These are phyloP conservation scores for Asteroscopus sphinx DNA, from an alignment of 2,888 invertebrate genomes.

Conservation along the genomic window DNA sequence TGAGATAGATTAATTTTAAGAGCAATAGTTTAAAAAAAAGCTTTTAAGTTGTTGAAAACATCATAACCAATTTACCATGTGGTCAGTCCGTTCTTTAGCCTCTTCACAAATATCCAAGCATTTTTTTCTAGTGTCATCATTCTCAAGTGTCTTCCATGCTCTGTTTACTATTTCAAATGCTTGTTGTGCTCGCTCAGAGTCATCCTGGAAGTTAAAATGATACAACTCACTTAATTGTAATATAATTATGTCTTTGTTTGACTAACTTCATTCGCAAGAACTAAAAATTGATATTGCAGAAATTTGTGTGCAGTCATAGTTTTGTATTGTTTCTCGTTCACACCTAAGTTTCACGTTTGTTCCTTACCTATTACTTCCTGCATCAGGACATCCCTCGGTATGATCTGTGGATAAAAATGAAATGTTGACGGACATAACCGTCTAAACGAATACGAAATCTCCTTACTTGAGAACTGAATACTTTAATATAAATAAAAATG, in stretches of 20 bases:
- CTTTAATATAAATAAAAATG: slow-evolving; percentile 9
- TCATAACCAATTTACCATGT: slow-evolving; percentile 91
- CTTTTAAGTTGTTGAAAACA: slow-evolving; percentile 19
- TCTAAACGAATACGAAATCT: slow-evolving; percentile 76
- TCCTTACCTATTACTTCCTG: slow-evolving; percentile 82
- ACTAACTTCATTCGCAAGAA: slow-evolving; percentile 40
- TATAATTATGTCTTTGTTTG: slow-evolving; percentile 30
- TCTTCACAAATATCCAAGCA: slow-evolving; percentile 99
- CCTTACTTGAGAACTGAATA: slow-evolving; percentile 43
- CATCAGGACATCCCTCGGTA: slow-evolving; percentile 72
- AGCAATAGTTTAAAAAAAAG: slow-evolving; percentile 27
- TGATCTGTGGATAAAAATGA: slow-evolving; percentile 88
- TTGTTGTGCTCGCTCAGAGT: slow-evolving; percentile 97
- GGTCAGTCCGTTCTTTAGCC: slow-evolving; percentile 97
- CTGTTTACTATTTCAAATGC: slow-evolving; percentile 98
- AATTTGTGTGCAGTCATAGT: slow-evolving; percentile 21
- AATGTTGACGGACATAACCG: slow-evolving; percentile 88
- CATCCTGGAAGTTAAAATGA: slow-evolving; percentile 91
- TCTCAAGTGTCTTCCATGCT: slow-evolving; percentile 98
- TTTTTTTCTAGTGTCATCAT: slow-evolving; percentile 97
- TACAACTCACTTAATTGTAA: slow-evolving; percentile 24
- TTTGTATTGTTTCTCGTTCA: slow-evolving; percentile 38
- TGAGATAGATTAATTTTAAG: slow-evolving; percentile 10
- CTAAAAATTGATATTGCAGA: slow-evolving; percentile 23
- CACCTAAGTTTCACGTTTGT: slow-evolving; percentile 51